phyloP scores from a whole-genome alignment of 1,140 invertebrate species.

The Orchesella cincta region DNA sequence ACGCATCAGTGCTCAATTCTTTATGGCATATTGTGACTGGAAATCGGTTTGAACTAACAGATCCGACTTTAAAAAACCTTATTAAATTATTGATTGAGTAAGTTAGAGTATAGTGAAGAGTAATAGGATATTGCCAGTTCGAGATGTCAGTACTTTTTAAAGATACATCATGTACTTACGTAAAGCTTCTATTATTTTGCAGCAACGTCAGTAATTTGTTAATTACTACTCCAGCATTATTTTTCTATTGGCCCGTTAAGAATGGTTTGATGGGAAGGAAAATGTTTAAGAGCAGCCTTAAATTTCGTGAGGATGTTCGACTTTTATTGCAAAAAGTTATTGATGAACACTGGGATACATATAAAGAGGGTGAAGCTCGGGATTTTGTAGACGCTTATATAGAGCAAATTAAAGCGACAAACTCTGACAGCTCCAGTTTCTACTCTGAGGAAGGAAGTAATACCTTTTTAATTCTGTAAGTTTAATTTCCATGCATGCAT shows the following conservation, averaged over 20 bases:
- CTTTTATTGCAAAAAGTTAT: conserved; percentile 58
- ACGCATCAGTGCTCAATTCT: conserved; percentile 42
- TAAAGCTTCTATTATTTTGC: too few relatives aligned
- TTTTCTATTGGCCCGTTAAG: conserved; percentile 34
- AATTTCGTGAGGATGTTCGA: background rate
- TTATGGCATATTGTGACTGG: conserved; percentile 44
- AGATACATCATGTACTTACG: too few relatives aligned
- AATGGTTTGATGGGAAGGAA: conserved; percentile 30
- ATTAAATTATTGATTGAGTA: background rate
- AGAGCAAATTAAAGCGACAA: conserved; percentile 46
- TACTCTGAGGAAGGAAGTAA: conserved; percentile 41
- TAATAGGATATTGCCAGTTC: too few relatives aligned
- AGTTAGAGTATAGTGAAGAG: too few relatives aligned
- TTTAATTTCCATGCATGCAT: too few relatives aligned
- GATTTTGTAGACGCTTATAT: conserved; percentile 86
- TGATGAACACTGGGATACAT: conserved; percentile 70
- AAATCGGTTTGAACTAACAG: conserved; percentile 38
- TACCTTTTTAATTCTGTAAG: too few relatives aligned
- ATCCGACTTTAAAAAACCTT: conserved; percentile 27
- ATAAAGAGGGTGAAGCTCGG: conserved; percentile 64
- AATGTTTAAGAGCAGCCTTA: background rate
- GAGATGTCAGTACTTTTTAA: too few relatives aligned
- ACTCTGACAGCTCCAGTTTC: conserved; percentile 27
- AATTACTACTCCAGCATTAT: conserved; percentile 20
- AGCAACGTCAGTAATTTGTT: background rate